A percentile compares a stretch with the other conserved stretches of the same genome.
phyloP scores from a whole-genome alignment of 2,797 vertebrate species.

The Yasuhikotakia modesta region DNA sequence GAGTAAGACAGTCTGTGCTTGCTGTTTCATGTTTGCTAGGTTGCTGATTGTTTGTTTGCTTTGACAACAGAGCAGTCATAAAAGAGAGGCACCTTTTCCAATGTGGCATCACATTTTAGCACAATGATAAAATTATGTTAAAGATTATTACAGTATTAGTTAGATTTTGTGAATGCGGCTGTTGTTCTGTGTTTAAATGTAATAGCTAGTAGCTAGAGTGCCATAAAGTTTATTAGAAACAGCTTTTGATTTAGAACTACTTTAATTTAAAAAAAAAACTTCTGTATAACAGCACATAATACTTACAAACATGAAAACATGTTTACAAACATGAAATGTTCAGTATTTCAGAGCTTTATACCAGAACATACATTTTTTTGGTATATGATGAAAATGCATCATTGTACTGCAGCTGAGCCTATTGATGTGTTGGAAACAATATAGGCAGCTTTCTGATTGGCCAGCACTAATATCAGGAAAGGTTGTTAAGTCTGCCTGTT shows the following conservation, averaged over 20 bases:
- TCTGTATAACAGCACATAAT: no score
- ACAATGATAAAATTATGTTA: slow-evolving; percentile 1
- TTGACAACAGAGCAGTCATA: slow-evolving; percentile 40
- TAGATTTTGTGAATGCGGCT: background rate
- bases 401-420: background rate
- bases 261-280: no score
- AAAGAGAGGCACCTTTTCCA: slow-evolving; percentile 1
- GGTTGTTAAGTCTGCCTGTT: slow-evolving; percentile 16
- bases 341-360: no score
- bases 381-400: background rate
- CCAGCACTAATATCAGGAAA: background rate
- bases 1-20: slow-evolving; percentile 18
- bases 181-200: background rate
- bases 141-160: background rate
- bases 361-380: no score
- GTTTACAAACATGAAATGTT: no score
- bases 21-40: slow-evolving; percentile 29
- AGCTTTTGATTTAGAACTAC: background rate
- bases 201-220: no score
- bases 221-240: no score
- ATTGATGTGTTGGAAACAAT: no score
- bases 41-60: slow-evolving; percentile 55
- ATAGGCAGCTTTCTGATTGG: no score
- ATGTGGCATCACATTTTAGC: slow-evolving; percentile 35
- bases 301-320: no score